Evolutionary conservation across 2,113 vertebrate genomes (phyloP).

Genomic region (Coracopsis vasa): DNA sequence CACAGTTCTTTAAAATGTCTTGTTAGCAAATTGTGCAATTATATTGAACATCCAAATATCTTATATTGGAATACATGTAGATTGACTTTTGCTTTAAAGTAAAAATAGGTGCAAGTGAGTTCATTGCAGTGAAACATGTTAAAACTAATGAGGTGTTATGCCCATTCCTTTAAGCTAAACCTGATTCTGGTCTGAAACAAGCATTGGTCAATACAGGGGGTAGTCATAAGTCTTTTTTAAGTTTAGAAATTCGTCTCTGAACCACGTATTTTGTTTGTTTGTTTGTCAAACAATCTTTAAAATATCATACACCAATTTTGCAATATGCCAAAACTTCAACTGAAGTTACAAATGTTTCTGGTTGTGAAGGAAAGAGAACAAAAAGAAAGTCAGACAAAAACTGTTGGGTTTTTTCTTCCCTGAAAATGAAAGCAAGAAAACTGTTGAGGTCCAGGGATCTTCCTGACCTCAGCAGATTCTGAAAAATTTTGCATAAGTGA

Average conservation of each 20-base stretch:
- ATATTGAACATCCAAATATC: not conserved
- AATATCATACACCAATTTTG: not conserved
- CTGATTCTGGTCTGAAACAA: not conserved
- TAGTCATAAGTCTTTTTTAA: not conserved
- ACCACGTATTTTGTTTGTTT: not conserved
- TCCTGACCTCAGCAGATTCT: not conserved
- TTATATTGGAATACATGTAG: not conserved
- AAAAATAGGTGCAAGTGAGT: not conserved
- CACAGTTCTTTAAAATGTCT: not conserved
- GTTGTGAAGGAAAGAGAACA: not conserved
- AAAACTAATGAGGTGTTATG: not conserved
- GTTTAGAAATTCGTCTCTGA: not conserved
- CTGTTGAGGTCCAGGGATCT: not conserved
- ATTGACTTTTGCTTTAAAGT: not conserved
- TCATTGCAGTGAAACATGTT: not conserved
- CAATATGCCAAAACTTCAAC: not conserved
- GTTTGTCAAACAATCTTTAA: not conserved
- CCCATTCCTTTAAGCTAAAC: not conserved
- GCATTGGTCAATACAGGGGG: not conserved
- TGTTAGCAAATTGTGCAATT: not conserved
- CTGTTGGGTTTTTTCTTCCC: not conserved
- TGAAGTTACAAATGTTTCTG: not conserved
- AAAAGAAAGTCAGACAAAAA: not conserved
- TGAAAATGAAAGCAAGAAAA: not conserved
- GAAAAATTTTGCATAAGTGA: not conserved